phyloP scores from a whole-genome alignment of 2,888 invertebrate genomes.

The Watsonalla cultraria region DNA sequence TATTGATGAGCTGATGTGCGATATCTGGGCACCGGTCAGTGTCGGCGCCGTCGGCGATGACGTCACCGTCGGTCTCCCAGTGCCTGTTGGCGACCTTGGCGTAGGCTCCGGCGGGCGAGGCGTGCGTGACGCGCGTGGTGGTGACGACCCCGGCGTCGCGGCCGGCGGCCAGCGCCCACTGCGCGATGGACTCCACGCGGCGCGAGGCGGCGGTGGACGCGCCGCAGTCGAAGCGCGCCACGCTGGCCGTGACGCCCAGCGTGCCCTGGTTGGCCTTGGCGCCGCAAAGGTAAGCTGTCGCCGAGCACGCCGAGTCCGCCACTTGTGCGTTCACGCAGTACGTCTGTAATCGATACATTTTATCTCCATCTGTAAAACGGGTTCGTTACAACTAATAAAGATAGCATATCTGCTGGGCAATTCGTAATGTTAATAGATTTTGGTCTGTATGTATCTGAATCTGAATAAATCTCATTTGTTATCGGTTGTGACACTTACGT shows the following conservation, averaged over 20 bases:
- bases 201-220: conserved; percentile 70
- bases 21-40: conserved; percentile 81
- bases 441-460: too few species aligned
- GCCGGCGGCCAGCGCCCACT: conserved; percentile 77
- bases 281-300: conserved; percentile 83
- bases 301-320: conserved; percentile 84
- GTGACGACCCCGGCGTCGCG: conserved; percentile 78
- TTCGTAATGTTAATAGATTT: too few species aligned
- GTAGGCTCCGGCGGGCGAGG: conserved; percentile 83
- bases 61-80: conserved; percentile 82
- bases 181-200: conserved; percentile 80
- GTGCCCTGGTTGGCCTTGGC: conserved; percentile 81
- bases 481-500: too few species aligned
- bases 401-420: too few species aligned
- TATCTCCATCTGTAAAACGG: too few species aligned
- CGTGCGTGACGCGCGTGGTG: conserved; percentile 86
- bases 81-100: conserved; percentile 80
- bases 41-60: conserved; percentile 50
- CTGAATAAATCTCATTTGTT: too few species aligned
- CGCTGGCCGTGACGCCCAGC: conserved; percentile 82
- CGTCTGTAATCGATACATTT: conserved; percentile 43
- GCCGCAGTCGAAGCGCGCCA: conserved; percentile 77
- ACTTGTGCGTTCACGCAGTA: conserved; percentile 80
- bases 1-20: conserved; percentile 81
- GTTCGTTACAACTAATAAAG: too few species aligned